Base-by-base conservation (phyloP, 2,888 invertebrate species). In the Dorcus hopei region DNA sequence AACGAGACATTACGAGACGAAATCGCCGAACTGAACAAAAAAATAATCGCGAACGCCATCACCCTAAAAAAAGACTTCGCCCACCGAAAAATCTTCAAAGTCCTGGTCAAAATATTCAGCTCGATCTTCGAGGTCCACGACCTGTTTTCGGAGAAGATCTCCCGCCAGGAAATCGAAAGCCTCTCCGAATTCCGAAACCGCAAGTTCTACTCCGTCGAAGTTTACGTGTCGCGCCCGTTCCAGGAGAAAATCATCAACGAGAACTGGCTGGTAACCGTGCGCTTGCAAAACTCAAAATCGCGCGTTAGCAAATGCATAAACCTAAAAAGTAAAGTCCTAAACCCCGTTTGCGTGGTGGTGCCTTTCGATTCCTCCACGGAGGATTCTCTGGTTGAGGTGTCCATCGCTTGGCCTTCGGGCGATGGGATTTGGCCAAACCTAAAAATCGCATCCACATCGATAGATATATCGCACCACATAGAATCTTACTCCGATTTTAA, bases 381-480 rank as follows among this genome's bases (percentile, higher is more conserved):
- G 54, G 60, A 70, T 40, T 61, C 69, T 55, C 48, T 43, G 38
- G 57, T 74, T 16, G 68, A 70, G 19, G 66, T 66, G 9, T 56
- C 52, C 56, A 59, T 76, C 43, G 61, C 69, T 48, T 63, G 68
- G 45, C 62, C 62, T n/a, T 64, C 61, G 19, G 60, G 60, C 8
- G 59, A 54, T 23, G 47, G 61, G 26, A 57, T 61, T 40, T 71
- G 67, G 64, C 62, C 67, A 33, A 43, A 52, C 49, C 49, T 75
- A 9, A 67, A 67, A 62, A 62, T 76, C 42, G 68, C 68, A 23
- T 59, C 61, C 19, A 63, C 72, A 23, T 40, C 57, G 39, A 57
- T 73, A 5, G 71, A 77, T 65, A 68, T 75, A 55, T 75, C 76
- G 3, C 74, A 73, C 59, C 73, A 74, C 62, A 73, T 75, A 61